Evolutionary conservation across 2,797 vertebrate genomes (phyloP).

Genomic region (Silurus aristotelis): DNA sequence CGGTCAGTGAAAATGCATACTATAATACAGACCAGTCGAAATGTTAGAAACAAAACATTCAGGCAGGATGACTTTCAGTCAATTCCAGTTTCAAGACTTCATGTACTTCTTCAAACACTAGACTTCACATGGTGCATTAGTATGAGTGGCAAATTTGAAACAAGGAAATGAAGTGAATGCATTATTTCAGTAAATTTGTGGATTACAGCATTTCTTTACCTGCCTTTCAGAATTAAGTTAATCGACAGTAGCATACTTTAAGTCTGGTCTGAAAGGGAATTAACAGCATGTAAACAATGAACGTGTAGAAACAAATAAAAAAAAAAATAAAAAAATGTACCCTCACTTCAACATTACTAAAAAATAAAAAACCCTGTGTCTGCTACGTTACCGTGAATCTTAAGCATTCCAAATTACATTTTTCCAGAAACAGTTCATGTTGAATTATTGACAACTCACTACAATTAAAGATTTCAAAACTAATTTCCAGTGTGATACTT

Average conservation of each 20-base stretch:
- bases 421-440: conserved; percentile 19
- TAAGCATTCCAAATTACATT: not conserved
- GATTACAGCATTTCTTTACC: conserved; percentile 14
- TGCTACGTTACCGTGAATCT: conserved; percentile 22
- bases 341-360: not conserved
- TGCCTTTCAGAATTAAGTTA: conserved; percentile 20
- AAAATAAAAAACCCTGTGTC: not conserved
- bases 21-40: conserved; percentile 36
- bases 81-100: not conserved
- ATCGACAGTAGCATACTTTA: conserved; percentile 33
- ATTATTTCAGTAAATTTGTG: conserved; percentile 15
- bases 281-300: conserved; percentile 48
- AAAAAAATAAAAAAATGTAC: not conserved
- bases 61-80: not conserved
- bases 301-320: conserved; percentile 20
- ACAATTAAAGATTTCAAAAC: conserved; percentile 24
- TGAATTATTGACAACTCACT: conserved; percentile 11
- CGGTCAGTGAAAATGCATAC: conserved; percentile 25
- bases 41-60: conserved; percentile 25
- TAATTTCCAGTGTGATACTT: conserved; percentile 15
- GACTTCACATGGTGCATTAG: not conserved
- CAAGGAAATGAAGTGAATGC: conserved; percentile 6
- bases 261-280: conserved; percentile 8
- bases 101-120: conserved; percentile 7
- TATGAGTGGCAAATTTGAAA: not conserved